Evolutionary conservation across 2,113 vertebrate genomes (phyloP).

Genomic region (Butastur rufipennis): DNA sequence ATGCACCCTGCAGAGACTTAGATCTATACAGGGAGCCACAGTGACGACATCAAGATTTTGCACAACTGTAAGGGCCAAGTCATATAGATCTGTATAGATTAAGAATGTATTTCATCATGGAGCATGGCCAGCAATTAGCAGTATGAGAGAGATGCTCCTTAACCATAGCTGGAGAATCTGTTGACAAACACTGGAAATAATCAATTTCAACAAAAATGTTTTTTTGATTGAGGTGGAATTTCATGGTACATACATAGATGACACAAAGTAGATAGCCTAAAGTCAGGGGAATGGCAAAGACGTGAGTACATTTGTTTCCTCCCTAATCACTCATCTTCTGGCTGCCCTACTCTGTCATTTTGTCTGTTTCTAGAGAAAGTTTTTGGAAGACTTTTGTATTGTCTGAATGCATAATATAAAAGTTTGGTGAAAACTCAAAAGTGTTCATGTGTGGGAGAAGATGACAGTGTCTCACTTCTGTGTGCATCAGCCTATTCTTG

Average conservation of each 20-base stretch:
- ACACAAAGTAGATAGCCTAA: not conserved
- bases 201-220: not conserved
- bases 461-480: not conserved
- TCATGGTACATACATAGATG: rapidly evolving
- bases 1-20: not conserved
- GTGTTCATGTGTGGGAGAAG: not conserved
- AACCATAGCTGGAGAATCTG: not conserved
- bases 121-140: not conserved
- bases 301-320: not conserved
- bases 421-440: not conserved
- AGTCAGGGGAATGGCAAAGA: not conserved
- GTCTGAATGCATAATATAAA: not conserved
- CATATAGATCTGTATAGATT: not conserved
- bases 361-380: not conserved
- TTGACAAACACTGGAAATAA: not conserved
- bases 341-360: not conserved
- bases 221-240: not conserved
- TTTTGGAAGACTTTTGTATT: not conserved
- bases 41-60: rapidly evolving
- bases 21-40: not conserved
- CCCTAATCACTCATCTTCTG: not conserved
- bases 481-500: not conserved
- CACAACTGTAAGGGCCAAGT: not conserved
- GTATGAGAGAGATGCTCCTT: not conserved
- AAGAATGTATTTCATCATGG: not conserved